Evolutionary conservation across 2,113 vertebrate genomes (phyloP).

Genomic region (Petroica traversi): DNA sequence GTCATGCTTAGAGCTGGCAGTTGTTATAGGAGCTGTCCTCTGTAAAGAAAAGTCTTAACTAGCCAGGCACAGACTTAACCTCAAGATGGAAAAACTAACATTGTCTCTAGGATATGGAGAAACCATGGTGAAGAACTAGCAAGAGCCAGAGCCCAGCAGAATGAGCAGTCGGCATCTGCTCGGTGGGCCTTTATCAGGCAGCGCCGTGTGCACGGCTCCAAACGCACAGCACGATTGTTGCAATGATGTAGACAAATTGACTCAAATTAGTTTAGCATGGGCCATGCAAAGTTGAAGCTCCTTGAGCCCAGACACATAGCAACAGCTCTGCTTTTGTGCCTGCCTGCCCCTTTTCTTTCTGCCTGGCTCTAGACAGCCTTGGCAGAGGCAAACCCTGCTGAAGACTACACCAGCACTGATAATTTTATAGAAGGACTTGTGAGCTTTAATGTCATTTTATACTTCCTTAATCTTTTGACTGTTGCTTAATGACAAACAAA

Average conservation of each 20-base stretch:
- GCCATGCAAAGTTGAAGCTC: constrained; percentile 79
- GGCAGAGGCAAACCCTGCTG: constrained; percentile 9
- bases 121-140: constrained; percentile 85
- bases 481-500: constrained; percentile 81
- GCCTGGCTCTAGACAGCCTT: not conserved
- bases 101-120: constrained; percentile 82
- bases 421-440: constrained; percentile 45
- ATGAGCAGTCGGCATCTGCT: constrained; percentile 77
- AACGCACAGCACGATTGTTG: constrained; percentile 75
- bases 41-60: constrained; percentile 74
- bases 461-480: constrained; percentile 60
- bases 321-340: constrained; percentile 62
- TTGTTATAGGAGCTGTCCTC: constrained; percentile 69
- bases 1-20: constrained; percentile 65
- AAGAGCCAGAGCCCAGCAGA: constrained; percentile 59
- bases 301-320: constrained; percentile 75
- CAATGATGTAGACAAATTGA: constrained; percentile 86
- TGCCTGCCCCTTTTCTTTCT: not conserved
- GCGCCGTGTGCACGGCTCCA: constrained; percentile 71
- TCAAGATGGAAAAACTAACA: constrained; percentile 80
- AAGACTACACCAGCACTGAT: constrained; percentile 18
- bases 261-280: constrained; percentile 84
- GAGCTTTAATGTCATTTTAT: constrained; percentile 66
- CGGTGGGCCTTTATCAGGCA: constrained; percentile 73
- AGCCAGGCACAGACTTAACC: constrained; percentile 73